phyloP scores from a whole-genome alignment of 2,797 vertebrate genomes.

The Mus spretus region DNA sequence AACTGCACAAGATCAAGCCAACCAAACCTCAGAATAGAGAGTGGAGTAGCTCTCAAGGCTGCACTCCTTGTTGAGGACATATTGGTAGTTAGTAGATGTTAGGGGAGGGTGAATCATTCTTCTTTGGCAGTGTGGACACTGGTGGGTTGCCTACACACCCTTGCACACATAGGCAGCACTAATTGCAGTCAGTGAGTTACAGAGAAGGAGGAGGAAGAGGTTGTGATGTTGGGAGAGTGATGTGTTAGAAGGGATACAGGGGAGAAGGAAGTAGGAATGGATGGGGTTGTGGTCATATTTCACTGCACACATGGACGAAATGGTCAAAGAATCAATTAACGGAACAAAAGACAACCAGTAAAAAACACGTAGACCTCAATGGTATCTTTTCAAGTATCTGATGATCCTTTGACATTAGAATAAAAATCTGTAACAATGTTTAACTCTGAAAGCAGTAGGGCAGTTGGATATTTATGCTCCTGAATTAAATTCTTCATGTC shows the following conservation, averaged over 20 bases:
- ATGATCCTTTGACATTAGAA: constrained; percentile 72
- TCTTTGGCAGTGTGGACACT: background rate
- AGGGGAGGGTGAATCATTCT: background rate
- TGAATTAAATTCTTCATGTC: constrained; percentile 63
- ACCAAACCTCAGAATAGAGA: background rate
- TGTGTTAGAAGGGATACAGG: background rate
- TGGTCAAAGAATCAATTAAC: background rate
- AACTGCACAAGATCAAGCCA: background rate
- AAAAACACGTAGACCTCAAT: constrained; percentile 53
- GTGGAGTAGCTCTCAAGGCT: too few species aligned
- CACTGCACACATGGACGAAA: background rate
- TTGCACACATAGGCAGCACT: background rate
- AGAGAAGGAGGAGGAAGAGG: background rate
- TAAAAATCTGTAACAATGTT: constrained; percentile 66
- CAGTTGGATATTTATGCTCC: constrained; percentile 15
- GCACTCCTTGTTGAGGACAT: background rate
- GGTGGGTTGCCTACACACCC: background rate
- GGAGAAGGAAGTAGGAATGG: background rate
- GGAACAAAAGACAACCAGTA: background rate
- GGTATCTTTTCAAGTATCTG: constrained; percentile 22
- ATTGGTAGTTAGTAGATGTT: background rate
- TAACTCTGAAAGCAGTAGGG: constrained; percentile 71
- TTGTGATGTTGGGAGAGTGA: background rate
- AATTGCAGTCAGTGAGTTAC: background rate
- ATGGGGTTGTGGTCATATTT: background rate